Conservation (phyloP, 2,888 invertebrate species). For the Resseliella maxima region DNA sequence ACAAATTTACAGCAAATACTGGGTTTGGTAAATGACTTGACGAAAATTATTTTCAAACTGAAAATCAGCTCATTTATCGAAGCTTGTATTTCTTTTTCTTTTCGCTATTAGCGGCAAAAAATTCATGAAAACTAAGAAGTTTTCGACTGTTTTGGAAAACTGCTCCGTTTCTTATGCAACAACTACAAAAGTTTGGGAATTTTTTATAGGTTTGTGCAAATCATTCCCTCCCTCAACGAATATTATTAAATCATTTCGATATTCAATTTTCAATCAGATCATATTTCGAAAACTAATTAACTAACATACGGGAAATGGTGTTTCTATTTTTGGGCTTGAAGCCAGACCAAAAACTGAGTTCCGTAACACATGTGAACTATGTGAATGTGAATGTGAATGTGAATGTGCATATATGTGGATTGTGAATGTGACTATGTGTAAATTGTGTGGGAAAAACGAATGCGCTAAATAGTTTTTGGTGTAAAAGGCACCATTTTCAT, state of each 20-base stretch:
- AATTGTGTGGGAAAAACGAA: neutral
- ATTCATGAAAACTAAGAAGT: neutral
- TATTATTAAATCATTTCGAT: slow-evolving; percentile 30
- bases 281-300: slow-evolving; percentile 26
- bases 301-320: neutral
- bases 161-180: too few relatives aligned
- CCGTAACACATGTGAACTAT: too few relatives aligned
- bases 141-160: too few relatives aligned
- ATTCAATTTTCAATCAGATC: slow-evolving; percentile 33
- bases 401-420: too few relatives aligned
- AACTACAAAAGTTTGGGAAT: neutral
- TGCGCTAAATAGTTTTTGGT: neutral
- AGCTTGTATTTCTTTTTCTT: too few relatives aligned
- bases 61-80: neutral
- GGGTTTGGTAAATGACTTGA: neutral
- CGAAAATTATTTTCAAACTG: neutral
- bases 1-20: neutral
- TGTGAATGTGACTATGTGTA: too few relatives aligned
- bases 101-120: neutral
- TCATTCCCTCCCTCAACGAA: neutral
- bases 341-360: too few relatives aligned
- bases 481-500: neutral
- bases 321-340: neutral
- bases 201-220: neutral
- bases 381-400: too few relatives aligned